Conservation (phyloP, 2,113 vertebrate genomes). For the Anguilla rostrata region DNA sequence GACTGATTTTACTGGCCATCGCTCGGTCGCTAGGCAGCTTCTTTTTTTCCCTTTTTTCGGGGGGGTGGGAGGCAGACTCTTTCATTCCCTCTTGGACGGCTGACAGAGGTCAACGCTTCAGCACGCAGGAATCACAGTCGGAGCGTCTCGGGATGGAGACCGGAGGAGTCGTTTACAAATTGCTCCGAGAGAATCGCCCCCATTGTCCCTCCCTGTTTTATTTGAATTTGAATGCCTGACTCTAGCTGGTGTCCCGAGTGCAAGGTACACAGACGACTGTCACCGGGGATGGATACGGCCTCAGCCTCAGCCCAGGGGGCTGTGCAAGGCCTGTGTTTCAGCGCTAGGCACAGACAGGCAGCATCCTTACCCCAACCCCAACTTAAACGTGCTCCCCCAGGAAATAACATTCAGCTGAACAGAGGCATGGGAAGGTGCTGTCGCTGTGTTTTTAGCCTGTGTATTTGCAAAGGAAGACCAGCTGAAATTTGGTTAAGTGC, state of each 20-base stretch:
- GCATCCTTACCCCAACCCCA: too few relatives aligned
- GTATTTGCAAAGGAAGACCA: too few relatives aligned
- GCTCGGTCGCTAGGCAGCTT: conserved; percentile 61
- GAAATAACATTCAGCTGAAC: too few relatives aligned
- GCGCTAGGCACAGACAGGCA: background rate
- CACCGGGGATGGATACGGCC: conserved; percentile 60
- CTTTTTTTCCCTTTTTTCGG: conserved; percentile 29
- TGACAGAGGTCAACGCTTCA: conserved; percentile 69
- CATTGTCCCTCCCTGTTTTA: conserved; percentile 60
- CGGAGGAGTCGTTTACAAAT: conserved; percentile 69
- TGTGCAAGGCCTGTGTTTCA: background rate
- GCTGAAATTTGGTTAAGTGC: too few relatives aligned
- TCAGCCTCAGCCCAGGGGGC: background rate
- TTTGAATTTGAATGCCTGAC: conserved; percentile 75
- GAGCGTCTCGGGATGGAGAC: conserved; percentile 64
- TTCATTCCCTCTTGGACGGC: conserved; percentile 24
- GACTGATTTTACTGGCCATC: conserved; percentile 53
- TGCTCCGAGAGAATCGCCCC: conserved; percentile 60
- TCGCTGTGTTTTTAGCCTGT: too few relatives aligned
- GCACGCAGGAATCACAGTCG: conserved; percentile 64
- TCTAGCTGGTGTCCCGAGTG: conserved; percentile 59
- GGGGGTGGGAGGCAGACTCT: background rate
- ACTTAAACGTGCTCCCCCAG: too few relatives aligned
- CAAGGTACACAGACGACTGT: conserved; percentile 75
- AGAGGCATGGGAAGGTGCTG: too few relatives aligned